Evolutionary conservation across 2,113 vertebrate genomes (phyloP).

Genomic region (Ahaetulla prasina): DNA sequence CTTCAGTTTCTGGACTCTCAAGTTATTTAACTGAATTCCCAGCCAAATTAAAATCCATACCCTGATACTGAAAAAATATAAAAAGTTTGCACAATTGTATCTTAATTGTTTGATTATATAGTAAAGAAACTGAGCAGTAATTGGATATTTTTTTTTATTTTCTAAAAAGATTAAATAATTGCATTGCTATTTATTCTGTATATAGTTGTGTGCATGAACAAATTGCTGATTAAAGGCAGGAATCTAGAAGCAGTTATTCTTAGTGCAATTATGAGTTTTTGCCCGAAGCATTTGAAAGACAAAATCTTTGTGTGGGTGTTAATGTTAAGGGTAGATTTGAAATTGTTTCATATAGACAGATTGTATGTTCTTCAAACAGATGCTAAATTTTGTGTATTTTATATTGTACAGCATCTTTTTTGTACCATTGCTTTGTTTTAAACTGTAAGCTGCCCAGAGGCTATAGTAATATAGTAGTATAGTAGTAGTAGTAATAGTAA

Average conservation of each 20-base stretch:
- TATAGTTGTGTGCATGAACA: neutral
- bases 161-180: neutral
- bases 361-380: neutral
- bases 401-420: neutral
- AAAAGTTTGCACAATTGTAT: neutral
- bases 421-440: neutral
- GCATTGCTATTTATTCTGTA: neutral
- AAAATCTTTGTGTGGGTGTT: neutral
- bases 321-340: neutral
- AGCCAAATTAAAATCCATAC: neutral
- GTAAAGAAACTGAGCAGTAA: neutral
- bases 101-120: neutral
- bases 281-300: neutral
- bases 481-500: too few species aligned
- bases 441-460: neutral
- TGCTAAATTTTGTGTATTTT: neutral
- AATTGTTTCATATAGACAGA: neutral
- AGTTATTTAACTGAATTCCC: neutral
- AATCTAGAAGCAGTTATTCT: neutral
- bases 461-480: neutral
- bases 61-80: neutral
- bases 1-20: neutral
- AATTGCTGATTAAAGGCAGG: neutral
- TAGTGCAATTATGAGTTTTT: neutral
- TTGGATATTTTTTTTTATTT: neutral